Percentiles rank a stretch among this genome's conserved stretches.
Conservation (phyloP, 2,113 vertebrate species). For the Pygathrix nemaeus region DNA sequence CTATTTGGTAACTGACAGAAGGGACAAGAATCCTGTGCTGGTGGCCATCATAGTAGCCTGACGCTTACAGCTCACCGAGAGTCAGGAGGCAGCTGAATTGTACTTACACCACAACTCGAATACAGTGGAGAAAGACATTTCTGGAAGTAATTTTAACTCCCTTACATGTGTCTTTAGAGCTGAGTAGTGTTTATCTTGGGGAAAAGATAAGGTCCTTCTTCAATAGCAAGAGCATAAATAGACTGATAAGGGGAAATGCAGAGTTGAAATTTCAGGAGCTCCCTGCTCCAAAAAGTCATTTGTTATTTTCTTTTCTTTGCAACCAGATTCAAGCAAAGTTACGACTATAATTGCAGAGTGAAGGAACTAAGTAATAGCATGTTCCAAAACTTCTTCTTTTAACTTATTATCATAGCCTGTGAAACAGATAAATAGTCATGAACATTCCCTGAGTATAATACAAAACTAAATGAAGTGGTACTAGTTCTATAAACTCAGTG, state of each 20-base stretch:
- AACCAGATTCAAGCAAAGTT: background rate
- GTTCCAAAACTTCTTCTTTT: background rate
- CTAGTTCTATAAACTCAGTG: background rate
- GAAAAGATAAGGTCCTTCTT: background rate
- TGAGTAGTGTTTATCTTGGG: background rate
- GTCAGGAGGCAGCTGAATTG: background rate
- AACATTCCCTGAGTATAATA: background rate
- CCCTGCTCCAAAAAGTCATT: background rate
- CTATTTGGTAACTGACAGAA: background rate
- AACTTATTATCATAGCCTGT: background rate
- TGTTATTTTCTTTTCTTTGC: background rate
- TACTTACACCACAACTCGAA: background rate
- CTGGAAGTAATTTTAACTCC: background rate
- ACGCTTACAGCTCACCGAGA: background rate
- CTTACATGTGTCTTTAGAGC: background rate
- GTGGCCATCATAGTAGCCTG: background rate
- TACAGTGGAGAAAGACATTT: background rate
- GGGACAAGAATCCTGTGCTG: background rate
- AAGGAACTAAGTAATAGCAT: background rate
- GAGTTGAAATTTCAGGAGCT: background rate
- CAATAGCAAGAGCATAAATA: background rate
- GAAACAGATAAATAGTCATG: background rate
- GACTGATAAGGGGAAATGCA: background rate
- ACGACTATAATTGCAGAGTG: background rate
- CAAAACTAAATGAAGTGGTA: background rate